Evolutionary conservation across 35 echinoderm and acorn worm species (phyloP).

Genomic region (Apostichopus japonicus): DNA sequence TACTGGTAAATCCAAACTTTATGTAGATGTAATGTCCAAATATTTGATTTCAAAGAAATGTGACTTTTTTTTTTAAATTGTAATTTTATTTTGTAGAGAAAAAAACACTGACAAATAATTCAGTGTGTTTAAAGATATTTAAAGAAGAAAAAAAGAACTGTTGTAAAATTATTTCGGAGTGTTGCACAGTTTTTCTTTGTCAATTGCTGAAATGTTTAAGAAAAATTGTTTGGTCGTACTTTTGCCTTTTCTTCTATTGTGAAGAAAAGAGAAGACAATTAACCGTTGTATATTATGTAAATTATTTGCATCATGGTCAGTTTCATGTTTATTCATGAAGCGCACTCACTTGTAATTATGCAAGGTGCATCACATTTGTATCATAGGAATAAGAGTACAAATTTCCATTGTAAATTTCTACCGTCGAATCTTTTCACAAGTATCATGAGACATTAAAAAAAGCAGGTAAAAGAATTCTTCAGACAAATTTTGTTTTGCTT

Average conservation of each 20-base stretch:
- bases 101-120: too few species aligned
- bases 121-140: too few species aligned
- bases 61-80: too few species aligned
- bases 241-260: conserved; percentile 10
- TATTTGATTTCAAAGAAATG: too few species aligned
- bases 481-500: not conserved
- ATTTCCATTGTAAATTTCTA: conserved; percentile 55
- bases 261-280: not conserved
- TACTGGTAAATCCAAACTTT: too few species aligned
- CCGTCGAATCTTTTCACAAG: conserved; percentile 48
- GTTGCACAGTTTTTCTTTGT: too few species aligned
- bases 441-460: conserved; percentile 41
- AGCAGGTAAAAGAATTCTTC: not conserved
- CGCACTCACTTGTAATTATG: not conserved
- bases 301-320: conserved; percentile 38
- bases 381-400: conserved; percentile 42
- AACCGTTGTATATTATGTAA: conserved; percentile 19
- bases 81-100: too few species aligned
- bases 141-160: too few species aligned
- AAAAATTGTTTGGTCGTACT: not conserved
- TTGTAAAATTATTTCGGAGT: too few species aligned
- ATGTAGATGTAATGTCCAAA: too few species aligned
- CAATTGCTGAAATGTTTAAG: too few species aligned
- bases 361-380: conserved; percentile 38
- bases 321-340: conserved; percentile 9